Percentiles rank a stretch among this genome's conserved stretches.
Conservation (phyloP, 2,888 invertebrate species). For the Chrysomela aeneicollis region DNA sequence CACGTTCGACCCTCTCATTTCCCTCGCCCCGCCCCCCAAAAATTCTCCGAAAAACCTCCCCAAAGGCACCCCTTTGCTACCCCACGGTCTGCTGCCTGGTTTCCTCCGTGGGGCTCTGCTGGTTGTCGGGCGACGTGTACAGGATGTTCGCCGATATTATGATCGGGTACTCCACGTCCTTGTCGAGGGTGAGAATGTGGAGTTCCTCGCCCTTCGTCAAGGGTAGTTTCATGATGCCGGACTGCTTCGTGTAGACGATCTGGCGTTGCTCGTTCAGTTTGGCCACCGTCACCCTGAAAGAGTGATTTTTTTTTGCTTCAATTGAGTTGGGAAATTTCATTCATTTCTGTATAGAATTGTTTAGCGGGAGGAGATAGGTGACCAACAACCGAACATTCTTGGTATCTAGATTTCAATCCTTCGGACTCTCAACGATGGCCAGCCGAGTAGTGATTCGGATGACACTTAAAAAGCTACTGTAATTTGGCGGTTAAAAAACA, state of each 20-base stretch:
- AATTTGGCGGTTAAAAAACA: too few species aligned
- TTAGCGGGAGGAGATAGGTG: too few species aligned
- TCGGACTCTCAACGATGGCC: too few species aligned
- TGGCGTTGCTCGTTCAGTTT: constrained; percentile 74
- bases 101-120: constrained; percentile 51
- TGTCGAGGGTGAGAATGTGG: constrained; percentile 65
- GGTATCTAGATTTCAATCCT: too few species aligned
- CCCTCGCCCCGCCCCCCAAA: not conserved
- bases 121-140: constrained; percentile 65
- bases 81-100: constrained; percentile 41
- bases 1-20: not conserved
- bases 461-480: too few species aligned
- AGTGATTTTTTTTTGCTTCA: too few species aligned
- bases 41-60: not conserved
- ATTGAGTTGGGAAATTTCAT: too few species aligned
- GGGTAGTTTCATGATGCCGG: constrained; percentile 67
- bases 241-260: constrained; percentile 67
- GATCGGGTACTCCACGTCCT: constrained; percentile 71
- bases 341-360: too few species aligned
- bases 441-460: too few species aligned
- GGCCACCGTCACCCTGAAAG: constrained; percentile 66
- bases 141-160: constrained; percentile 75
- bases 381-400: too few species aligned
- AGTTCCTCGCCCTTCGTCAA: constrained; percentile 74
- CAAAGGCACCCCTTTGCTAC: constrained; percentile 21